Evolutionary conservation across 1,140 invertebrate species (phyloP).

Genomic region (Pogonus chalceus): DNA sequence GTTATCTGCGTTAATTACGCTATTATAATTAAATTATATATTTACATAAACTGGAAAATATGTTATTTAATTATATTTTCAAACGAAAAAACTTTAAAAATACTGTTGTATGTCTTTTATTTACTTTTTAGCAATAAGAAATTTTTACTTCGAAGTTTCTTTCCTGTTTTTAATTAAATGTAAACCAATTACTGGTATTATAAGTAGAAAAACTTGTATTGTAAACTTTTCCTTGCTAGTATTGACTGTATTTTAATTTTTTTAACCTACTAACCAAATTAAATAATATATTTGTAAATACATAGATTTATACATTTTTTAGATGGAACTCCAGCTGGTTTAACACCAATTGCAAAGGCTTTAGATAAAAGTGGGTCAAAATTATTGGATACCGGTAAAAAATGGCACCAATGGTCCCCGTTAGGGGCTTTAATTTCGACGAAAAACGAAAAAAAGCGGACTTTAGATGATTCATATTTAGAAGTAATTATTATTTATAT

Average conservation of each 20-base stretch:
- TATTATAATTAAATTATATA: too few relatives aligned
- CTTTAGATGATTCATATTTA: conserved; percentile 54
- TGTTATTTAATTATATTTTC: too few relatives aligned
- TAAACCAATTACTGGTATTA: too few relatives aligned
- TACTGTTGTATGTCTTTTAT: too few relatives aligned
- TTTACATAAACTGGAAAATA: too few relatives aligned
- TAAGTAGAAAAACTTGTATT: too few relatives aligned
- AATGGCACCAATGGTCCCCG: conserved; percentile 42
- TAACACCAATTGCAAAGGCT: conserved; percentile 19
- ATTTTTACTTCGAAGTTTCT: too few relatives aligned
- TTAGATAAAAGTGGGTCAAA: conserved; percentile 18
- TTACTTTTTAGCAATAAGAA: too few relatives aligned
- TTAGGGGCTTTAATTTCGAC: conserved; percentile 36
- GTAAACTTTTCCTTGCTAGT: neutral
- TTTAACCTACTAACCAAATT: neutral
- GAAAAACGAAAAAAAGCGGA: conserved; percentile 43
- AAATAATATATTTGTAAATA: neutral
- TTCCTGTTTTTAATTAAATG: too few relatives aligned
- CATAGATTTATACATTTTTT: conserved; percentile 10
- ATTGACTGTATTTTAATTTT: neutral
- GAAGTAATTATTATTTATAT: conserved; percentile 42
- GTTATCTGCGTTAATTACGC: too few relatives aligned
- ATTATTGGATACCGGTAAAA: conserved; percentile 24
- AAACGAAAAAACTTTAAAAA: too few relatives aligned
- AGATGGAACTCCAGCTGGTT: conserved; percentile 22